Evolutionary conservation across 2,888 invertebrate genomes (phyloP).

Genomic region (Sclerodermus sp.): DNA sequence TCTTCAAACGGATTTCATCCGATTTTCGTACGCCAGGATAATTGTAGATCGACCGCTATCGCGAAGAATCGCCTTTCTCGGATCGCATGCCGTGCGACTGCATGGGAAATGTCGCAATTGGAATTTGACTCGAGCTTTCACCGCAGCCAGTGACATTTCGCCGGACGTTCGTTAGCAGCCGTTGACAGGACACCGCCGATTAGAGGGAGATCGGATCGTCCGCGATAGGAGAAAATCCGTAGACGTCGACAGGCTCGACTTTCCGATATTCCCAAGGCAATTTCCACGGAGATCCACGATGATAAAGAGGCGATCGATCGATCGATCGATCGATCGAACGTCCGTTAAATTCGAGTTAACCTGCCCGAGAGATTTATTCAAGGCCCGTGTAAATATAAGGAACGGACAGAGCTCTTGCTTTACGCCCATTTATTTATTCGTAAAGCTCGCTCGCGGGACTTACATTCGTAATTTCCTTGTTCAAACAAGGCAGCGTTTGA

Average conservation of each 20-base stretch:
- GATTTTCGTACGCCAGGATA: no score
- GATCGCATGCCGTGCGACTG: no score
- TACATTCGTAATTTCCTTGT: no score
- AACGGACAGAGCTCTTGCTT: no score
- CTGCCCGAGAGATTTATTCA: constrained; percentile 21
- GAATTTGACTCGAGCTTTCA: constrained; percentile 26
- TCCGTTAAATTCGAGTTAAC: constrained; percentile 27
- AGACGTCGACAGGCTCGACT: constrained; percentile 15
- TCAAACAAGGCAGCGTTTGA: no score
- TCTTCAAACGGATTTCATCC: no score
- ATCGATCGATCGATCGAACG: constrained; percentile 6
- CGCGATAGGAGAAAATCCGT: constrained; percentile 25
- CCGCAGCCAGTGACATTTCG: constrained; percentile 29
- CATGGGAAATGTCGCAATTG: constrained; percentile 16
- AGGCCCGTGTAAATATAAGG: constrained; percentile 10
- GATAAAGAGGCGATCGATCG: neutral
- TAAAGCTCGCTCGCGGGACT: no score
- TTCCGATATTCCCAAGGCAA: constrained; percentile 32
- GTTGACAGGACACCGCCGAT: constrained; percentile 15
- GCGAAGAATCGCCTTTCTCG: no score
- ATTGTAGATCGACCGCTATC: no score
- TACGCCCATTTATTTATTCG: no score
- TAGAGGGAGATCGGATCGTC: constrained; percentile 22
- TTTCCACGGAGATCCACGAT: constrained; percentile 12
- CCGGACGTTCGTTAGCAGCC: constrained; percentile 26